phyloP scores from a whole-genome alignment of 2,113 vertebrate species.

The Falcunculus frontatus region DNA sequence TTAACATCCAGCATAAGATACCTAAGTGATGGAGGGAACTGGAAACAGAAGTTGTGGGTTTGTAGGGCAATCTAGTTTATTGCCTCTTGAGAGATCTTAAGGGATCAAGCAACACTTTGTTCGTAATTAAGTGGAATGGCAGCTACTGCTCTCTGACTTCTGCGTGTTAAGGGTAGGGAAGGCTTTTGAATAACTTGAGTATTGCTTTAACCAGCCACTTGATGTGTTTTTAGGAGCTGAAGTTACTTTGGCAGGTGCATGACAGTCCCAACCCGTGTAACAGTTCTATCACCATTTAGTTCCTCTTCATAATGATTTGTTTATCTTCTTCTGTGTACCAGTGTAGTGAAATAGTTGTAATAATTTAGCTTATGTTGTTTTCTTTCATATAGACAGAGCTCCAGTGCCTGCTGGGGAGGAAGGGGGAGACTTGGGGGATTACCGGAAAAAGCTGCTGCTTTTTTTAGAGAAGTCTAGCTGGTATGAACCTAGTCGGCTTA shows the following conservation, averaged over 20 bases:
- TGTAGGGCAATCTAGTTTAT: background rate
- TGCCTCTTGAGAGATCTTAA: background rate
- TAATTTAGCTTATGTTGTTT: background rate
- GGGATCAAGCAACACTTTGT: background rate
- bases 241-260: background rate
- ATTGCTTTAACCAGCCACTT: background rate
- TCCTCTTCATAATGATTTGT: background rate
- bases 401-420: conserved; percentile 87
- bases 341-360: background rate
- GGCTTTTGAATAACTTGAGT: background rate
- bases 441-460: conserved; percentile 84
- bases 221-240: background rate
- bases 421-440: conserved; percentile 87
- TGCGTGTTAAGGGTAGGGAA: background rate
- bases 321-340: background rate
- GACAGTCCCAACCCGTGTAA: background rate
- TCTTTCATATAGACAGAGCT: conserved; percentile 45
- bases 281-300: background rate
- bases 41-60: background rate
- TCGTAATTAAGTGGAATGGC: background rate
- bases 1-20: background rate
- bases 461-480: conserved; percentile 88
- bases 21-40: background rate
- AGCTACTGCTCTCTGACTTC: background rate
- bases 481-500: conserved; percentile 89